Base-by-base conservation (phyloP, 2,113 vertebrate genomes). In the Diphyllodes magnificus region DNA sequence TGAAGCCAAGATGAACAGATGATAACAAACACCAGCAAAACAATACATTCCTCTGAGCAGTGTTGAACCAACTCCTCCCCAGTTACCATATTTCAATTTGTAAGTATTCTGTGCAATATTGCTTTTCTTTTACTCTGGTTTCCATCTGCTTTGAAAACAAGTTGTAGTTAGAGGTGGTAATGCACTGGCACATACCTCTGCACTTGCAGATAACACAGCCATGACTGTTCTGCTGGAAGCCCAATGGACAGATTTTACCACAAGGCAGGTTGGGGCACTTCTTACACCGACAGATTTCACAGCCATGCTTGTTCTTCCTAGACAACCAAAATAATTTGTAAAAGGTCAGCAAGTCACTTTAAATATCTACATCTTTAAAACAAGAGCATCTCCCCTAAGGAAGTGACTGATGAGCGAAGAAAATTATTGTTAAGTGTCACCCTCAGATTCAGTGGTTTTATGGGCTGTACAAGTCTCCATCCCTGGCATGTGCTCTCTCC, bases 251-350 rank as follows among this genome's bases (percentile, higher is more conserved):
- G 95, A 97, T 95, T 95, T 98, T 98, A 95, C 98, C 98, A 97
- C 99, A 99, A 11, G 97, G 98, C 53, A 98, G 92, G 44, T 99
- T 98, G 1, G 98, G 98, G 79, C 99, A 99, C 81, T 98, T 99
- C 96, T 98, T 98, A 97, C 99, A 99, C 66, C 99, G 98, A 94
- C 99, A 99, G 95, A 98, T 97, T 93, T 99, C 98, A 97, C 99
- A 99, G 91, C 98, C 98, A 11, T 99, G 98, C 91, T 99, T 99
- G 98, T 99, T 99, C 97, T 99, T 99, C 97, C 99, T 99, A 98
- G 42, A 97, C 63, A 25, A 97, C 37, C 82, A 93, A 96, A 93
- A 95, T 78, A 77, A 88, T 88, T 95, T 95, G 92, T 85, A 79
- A 95, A 95, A 95, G 65, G 86, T 98, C 68, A 98, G 81, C 54